Conservation (phyloP, 2,113 vertebrate species). For the Hippocampus guttulatus region DNA sequence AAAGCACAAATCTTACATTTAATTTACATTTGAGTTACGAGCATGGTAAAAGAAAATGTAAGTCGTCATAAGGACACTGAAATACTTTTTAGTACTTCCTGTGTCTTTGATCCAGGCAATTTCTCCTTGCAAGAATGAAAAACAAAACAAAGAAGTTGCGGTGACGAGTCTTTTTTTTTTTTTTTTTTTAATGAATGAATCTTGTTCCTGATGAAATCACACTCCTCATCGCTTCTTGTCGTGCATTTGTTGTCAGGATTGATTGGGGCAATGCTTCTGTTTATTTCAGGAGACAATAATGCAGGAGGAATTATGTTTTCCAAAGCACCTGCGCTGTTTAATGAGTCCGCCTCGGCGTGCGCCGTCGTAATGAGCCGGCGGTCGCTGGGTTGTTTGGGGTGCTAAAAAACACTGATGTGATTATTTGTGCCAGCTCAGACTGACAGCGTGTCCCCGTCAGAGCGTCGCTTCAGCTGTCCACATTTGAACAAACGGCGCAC, state of each 20-base stretch:
- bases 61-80: no score
- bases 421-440: constrained; percentile 60
- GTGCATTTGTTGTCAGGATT: background rate
- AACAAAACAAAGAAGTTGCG: no score
- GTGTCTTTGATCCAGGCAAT: no score
- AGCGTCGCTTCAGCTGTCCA: constrained; percentile 56
- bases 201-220: background rate
- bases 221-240: background rate
- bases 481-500: constrained; percentile 50
- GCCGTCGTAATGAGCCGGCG: constrained; percentile 13
- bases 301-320: constrained; percentile 5
- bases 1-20: no score
- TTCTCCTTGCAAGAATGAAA: no score
- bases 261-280: background rate
- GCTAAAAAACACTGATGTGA: constrained; percentile 47
- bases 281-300: background rate
- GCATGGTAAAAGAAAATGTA: no score
- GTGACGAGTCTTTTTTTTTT: background rate
- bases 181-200: background rate
- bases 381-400: constrained; percentile 44
- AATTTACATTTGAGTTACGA: no score
- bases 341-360: constrained; percentile 24
- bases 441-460: constrained; percentile 51
- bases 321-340: constrained; percentile 32
- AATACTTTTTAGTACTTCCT: no score